Conservation (phyloP, 2,113 vertebrate genomes). For the Poecile atricapillus region DNA sequence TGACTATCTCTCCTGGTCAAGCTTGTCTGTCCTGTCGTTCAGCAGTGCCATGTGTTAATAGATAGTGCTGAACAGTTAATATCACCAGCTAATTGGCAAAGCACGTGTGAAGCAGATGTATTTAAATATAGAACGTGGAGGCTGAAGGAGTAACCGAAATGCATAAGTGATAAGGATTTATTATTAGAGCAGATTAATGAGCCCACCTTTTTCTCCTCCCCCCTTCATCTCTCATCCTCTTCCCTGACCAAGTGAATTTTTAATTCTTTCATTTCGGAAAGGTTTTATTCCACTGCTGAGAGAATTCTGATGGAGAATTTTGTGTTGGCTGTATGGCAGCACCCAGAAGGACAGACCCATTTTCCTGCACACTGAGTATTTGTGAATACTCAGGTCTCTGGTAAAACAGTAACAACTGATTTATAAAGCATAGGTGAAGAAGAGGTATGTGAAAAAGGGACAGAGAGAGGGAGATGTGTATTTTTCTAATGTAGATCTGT, state of each 20-base stretch:
- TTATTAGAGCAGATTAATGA: conserved; percentile 59
- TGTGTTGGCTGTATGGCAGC: not conserved
- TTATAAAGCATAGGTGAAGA: not conserved
- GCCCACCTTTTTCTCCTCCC: not conserved
- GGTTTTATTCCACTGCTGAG: not conserved
- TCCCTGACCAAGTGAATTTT: not conserved
- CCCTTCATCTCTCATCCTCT: not conserved
- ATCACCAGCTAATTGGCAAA: conserved; percentile 53
- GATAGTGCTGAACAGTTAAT: conserved; percentile 50
- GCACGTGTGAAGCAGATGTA: conserved; percentile 8
- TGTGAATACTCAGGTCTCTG: not conserved
- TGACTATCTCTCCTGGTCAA: conserved; percentile 48
- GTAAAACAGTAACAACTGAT: not conserved
- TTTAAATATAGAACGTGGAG: conserved; percentile 49
- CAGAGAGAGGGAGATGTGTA: not conserved
- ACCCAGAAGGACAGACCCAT: not conserved
- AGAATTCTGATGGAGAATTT: not conserved
- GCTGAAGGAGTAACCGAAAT: conserved; percentile 30
- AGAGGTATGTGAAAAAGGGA: not conserved
- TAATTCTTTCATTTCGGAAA: not conserved
- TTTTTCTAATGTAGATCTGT: too few species aligned
- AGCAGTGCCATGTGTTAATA: conserved; percentile 6
- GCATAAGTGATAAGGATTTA: conserved; percentile 56
- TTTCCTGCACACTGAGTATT: not conserved
- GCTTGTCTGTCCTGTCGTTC: not conserved